phyloP scores from a whole-genome alignment of 2,888 invertebrate species.

The Eretmocerus hayati region DNA sequence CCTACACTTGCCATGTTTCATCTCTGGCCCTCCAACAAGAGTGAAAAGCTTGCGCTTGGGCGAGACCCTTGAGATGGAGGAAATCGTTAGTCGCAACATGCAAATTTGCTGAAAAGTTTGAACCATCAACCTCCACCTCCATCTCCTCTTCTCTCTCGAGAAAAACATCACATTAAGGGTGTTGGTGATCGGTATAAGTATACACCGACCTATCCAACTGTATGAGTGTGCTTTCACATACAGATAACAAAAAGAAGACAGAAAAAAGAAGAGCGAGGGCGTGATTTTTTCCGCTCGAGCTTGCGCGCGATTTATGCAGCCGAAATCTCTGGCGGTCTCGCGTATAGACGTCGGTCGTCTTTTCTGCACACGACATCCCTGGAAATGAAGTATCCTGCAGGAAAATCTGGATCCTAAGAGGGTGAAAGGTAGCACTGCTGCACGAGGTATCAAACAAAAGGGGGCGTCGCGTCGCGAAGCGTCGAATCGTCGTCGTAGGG shows the following conservation, averaged over 20 bases:
- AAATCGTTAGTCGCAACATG: constrained; percentile 44
- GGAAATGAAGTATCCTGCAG: constrained; percentile 34
- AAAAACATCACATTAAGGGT: constrained; percentile 19
- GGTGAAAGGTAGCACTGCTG: constrained; percentile 1
- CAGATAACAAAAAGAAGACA: too few species aligned
- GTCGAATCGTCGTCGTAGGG: too few species aligned
- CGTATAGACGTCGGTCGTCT: too few species aligned
- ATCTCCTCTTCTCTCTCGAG: constrained; percentile 9
- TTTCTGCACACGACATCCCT: constrained; percentile 29
- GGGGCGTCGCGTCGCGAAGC: too few species aligned
- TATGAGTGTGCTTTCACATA: too few species aligned
- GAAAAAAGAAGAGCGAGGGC: not conserved
- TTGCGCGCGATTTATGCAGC: constrained; percentile 34
- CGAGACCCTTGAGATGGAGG: constrained; percentile 32
- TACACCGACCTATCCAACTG: not conserved
- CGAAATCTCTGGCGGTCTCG: constrained; percentile 30
- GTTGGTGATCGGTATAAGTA: not conserved
- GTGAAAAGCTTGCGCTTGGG: constrained; percentile 27
- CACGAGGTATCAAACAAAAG: not conserved
- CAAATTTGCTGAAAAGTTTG: constrained; percentile 41
- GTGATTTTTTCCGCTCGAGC: constrained; percentile 23
- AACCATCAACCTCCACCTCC: constrained; percentile 9
- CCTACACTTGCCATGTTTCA: not conserved
- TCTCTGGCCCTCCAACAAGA: constrained; percentile 18
- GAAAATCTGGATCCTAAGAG: too few species aligned